Evolutionary conservation across 2,888 invertebrate genomes (phyloP).

Genomic region (Pammene aurita): DNA sequence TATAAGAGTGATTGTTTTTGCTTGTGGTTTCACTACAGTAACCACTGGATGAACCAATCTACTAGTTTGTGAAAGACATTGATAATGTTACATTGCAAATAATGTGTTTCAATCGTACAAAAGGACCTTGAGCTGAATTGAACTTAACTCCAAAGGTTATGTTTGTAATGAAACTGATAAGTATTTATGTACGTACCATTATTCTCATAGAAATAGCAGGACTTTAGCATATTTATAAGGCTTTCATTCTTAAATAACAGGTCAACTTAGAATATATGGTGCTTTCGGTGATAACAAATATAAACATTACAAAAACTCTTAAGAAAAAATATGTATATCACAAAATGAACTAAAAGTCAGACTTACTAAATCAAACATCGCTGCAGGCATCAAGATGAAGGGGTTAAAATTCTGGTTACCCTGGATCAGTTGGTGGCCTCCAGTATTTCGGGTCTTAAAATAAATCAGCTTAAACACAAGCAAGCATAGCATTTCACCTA

Average conservation of each 20-base stretch:
- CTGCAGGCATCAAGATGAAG: constrained; percentile 91
- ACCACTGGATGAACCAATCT: too few relatives aligned
- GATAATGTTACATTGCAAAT: not conserved
- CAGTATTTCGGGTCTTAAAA: constrained; percentile 82
- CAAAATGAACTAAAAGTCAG: not conserved
- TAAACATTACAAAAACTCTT: too few relatives aligned
- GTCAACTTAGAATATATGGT: too few relatives aligned
- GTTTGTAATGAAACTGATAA: not conserved
- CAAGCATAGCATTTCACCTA: constrained; percentile 95
- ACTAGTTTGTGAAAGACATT: not conserved
- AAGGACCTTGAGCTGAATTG: not conserved
- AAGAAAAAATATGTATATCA: too few relatives aligned
- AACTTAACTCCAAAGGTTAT: constrained; percentile 8
- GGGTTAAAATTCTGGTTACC: constrained; percentile 91
- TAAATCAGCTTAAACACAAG: constrained; percentile 88
- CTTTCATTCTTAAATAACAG: not conserved
- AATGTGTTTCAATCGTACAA: constrained; percentile 1
- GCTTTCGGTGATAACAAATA: too few relatives aligned
- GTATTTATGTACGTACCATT: not conserved
- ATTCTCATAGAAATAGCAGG: not conserved
- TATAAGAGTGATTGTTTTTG: not conserved
- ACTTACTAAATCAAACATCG: constrained; percentile 91
- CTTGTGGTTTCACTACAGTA: too few relatives aligned
- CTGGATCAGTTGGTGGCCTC: constrained; percentile 83
- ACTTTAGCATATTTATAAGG: not conserved